These are phyloP conservation scores for Ramazzottius varieornatus DNA, from an alignment of 2,888 invertebrate genomes.

Conservation along the genomic window DNA sequence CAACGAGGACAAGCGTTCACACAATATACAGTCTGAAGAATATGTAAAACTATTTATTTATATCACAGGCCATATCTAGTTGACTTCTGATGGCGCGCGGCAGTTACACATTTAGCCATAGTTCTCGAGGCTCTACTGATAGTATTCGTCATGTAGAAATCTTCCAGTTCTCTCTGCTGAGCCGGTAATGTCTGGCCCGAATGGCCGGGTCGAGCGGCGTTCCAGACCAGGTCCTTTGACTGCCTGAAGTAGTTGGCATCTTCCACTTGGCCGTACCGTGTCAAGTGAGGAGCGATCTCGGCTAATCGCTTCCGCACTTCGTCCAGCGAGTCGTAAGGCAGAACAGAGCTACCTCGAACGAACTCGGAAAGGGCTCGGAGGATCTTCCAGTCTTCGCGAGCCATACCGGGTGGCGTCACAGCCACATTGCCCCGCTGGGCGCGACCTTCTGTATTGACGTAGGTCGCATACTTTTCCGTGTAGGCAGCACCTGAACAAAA, in stretches of 20 bases:
- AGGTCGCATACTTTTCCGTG: slow-evolving; percentile 86
- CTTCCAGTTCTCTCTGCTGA: slow-evolving; percentile 37
- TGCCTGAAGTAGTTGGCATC: slow-evolving; percentile 54
- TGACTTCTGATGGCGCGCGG: slow-evolving; percentile 42
- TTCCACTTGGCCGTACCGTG: slow-evolving; percentile 55
- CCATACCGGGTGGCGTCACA: slow-evolving; percentile 66
- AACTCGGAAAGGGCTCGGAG: slow-evolving; percentile 85
- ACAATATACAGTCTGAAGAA: no score
- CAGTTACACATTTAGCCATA: slow-evolving; percentile 92
- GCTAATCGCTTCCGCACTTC: slow-evolving; percentile 53
- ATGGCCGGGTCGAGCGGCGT: background rate
- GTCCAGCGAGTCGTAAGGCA: slow-evolving; percentile 62
- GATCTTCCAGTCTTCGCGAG: slow-evolving; percentile 94
- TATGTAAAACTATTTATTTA: no score
- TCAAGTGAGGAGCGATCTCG: slow-evolving; percentile 64
- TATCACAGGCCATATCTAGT: slow-evolving; percentile 16
- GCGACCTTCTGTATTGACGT: slow-evolving; percentile 89
- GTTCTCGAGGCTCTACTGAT: slow-evolving; percentile 86
- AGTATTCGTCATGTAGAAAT: slow-evolving; percentile 66
- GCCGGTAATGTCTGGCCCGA: slow-evolving; percentile 9
- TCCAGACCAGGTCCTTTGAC: slow-evolving; percentile 39
- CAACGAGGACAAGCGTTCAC: no score
- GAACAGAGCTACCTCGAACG: slow-evolving; percentile 33
- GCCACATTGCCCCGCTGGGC: slow-evolving; percentile 67
- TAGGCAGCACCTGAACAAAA: slow-evolving; percentile 65